Evolutionary conservation across 2,113 vertebrate genomes (phyloP).

Genomic region (Istiophorus platypterus): DNA sequence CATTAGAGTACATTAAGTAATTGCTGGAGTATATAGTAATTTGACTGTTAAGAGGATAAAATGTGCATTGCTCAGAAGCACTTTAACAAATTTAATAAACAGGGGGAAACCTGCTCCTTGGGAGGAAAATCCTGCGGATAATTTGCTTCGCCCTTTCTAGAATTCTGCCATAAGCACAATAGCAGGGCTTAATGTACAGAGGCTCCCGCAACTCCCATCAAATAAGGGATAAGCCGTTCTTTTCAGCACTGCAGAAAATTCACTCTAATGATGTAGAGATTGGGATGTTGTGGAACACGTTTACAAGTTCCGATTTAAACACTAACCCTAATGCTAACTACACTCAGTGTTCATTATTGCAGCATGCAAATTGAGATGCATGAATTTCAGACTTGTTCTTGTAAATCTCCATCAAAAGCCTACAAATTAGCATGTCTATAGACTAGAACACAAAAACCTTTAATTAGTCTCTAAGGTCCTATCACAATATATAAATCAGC

Average conservation of each 20-base stretch:
- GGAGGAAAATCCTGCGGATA: slow-evolving; percentile 69
- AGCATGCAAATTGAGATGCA: slow-evolving; percentile 68
- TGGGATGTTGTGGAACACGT: slow-evolving; percentile 31
- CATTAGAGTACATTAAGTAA: slow-evolving; percentile 89
- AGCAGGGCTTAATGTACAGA: slow-evolving; percentile 52
- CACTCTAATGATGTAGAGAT: slow-evolving; percentile 53
- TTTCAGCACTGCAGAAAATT: slow-evolving; percentile 36
- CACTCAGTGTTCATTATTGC: slow-evolving; percentile 45
- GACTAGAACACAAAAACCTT: slow-evolving; percentile 86
- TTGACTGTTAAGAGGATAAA: slow-evolving; percentile 89
- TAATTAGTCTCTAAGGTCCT: slow-evolving; percentile 90
- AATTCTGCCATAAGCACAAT: slow-evolving; percentile 64
- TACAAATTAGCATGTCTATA: slow-evolving; percentile 86
- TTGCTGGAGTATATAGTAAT: slow-evolving; percentile 87
- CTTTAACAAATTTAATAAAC: slow-evolving; percentile 87
- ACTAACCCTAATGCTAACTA: neutral
- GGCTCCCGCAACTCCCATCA: slow-evolving; percentile 50
- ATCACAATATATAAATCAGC: slow-evolving; percentile 83
- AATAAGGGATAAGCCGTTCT: slow-evolving; percentile 46
- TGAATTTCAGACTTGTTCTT: slow-evolving; percentile 69
- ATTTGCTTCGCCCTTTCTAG: slow-evolving; percentile 72
- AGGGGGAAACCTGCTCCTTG: slow-evolving; percentile 67
- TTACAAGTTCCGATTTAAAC: slow-evolving; percentile 56
- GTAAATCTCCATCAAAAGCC: slow-evolving; percentile 79
- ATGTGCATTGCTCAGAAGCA: slow-evolving; percentile 86